phyloP scores from a whole-genome alignment of 2,888 invertebrate species.

The Strigamia transsilvanica region DNA sequence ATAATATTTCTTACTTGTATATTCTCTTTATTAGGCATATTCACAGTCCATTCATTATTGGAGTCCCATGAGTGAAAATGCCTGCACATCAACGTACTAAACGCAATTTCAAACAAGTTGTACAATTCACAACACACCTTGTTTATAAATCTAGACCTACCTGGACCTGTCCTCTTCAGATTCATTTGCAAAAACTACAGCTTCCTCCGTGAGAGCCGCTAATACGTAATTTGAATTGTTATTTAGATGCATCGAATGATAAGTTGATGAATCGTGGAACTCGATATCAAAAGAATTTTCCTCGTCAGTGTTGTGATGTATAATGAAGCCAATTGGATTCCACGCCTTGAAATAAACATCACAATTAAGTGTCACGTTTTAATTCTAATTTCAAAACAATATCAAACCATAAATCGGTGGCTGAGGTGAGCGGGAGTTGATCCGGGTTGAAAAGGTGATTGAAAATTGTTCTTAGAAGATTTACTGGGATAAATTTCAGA shows the following conservation, averaged over 20 bases:
- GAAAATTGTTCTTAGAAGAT: constrained; percentile 62
- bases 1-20: constrained; percentile 69
- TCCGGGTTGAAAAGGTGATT: constrained; percentile 89
- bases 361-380: neutral
- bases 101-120: constrained; percentile 44
- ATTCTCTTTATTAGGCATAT: constrained; percentile 81
- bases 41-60: constrained; percentile 86
- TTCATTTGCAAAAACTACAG: constrained; percentile 77
- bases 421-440: constrained; percentile 85
- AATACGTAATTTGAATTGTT: constrained; percentile 86
- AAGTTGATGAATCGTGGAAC: constrained; percentile 89
- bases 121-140: no score
- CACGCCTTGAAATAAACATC: constrained; percentile 71
- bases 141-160: constrained; percentile 64
- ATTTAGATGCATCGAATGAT: constrained; percentile 87
- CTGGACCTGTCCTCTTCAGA: constrained; percentile 70
- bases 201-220: constrained; percentile 83
- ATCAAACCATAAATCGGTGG: constrained; percentile 76
- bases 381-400: neutral
- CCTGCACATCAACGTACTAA: constrained; percentile 78
- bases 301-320: constrained; percentile 77
- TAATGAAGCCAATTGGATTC: constrained; percentile 92
- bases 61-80: constrained; percentile 73
- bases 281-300: constrained; percentile 88
- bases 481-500: constrained; percentile 5